Conservation (phyloP, 2,113 vertebrate species). For the Heterotis niloticus region DNA sequence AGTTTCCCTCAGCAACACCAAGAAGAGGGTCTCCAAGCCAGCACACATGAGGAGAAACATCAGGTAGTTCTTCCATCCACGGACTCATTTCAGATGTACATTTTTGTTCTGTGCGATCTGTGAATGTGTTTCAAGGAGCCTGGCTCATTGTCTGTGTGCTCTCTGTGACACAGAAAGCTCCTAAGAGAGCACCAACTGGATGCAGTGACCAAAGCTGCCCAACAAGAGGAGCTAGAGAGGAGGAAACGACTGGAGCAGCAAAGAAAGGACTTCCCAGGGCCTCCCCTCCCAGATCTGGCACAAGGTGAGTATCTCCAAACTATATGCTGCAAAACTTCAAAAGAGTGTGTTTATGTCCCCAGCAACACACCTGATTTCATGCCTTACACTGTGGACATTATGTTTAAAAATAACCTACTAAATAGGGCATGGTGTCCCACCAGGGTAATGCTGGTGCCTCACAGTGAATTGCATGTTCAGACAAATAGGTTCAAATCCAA, state of each 20-base stretch:
- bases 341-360: not conserved
- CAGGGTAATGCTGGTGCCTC: too few species aligned
- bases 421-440: too few species aligned
- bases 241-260: constrained; percentile 91
- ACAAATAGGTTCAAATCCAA: too few species aligned
- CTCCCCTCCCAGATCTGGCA: constrained; percentile 55
- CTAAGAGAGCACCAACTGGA: constrained; percentile 94
- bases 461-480: too few species aligned
- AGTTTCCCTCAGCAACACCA: constrained; percentile 68
- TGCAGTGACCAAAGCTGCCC: constrained; percentile 93
- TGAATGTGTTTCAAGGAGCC: not conserved
- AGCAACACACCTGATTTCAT: not conserved
- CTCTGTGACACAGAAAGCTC: constrained; percentile 72
- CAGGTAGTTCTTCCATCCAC: constrained; percentile 63
- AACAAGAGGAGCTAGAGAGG: constrained; percentile 94
- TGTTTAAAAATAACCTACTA: too few species aligned
- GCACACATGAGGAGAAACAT: constrained; percentile 96
- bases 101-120: not conserved
- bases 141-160: not conserved
- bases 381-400: too few species aligned
- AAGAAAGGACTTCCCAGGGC: constrained; percentile 85
- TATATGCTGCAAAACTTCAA: not conserved
- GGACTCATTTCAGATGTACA: not conserved
- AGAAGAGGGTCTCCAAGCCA: constrained; percentile 81
- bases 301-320: constrained; percentile 44